Conservation (phyloP, 2,888 invertebrate genomes). For the Sarcophaga subvicina region DNA sequence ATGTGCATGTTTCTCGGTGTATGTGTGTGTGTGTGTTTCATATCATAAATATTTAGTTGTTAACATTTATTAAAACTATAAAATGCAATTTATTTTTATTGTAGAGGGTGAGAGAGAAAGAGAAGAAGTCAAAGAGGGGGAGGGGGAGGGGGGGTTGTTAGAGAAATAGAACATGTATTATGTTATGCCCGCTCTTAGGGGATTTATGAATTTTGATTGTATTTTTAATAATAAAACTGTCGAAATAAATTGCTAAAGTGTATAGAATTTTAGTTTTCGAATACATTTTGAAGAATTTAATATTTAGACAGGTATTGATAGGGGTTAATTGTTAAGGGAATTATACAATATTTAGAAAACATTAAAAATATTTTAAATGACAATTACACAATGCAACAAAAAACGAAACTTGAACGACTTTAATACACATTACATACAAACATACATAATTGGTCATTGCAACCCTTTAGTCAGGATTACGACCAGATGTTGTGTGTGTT, state of each 20-base stretch:
- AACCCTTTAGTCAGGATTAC: no score
- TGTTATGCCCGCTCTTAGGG: constrained; percentile 36
- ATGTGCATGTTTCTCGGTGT: not conserved
- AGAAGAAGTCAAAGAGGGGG: not conserved
- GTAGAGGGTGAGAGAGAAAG: not conserved
- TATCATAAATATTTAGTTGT: constrained; percentile 53
- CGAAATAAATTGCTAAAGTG: not conserved
- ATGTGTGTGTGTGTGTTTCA: not conserved
- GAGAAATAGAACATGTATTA: not conserved
- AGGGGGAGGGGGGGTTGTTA: not conserved
- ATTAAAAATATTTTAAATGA: not conserved
- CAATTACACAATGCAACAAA: no score
- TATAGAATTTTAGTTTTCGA: not conserved
- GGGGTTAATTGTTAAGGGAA: not conserved
- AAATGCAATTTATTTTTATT: constrained; percentile 58
- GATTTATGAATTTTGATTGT: constrained; percentile 64
- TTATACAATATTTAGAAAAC: not conserved
- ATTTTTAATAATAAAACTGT: constrained; percentile 55
- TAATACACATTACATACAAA: no score
- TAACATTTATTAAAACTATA: constrained; percentile 49
- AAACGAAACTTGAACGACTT: no score
- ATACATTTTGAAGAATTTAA: not conserved
- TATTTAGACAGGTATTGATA: constrained; percentile 21
- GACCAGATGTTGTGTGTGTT: no score
- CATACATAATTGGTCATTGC: no score